Conservation (phyloP, 2,888 invertebrate species). For the Synergus itoensis region DNA sequence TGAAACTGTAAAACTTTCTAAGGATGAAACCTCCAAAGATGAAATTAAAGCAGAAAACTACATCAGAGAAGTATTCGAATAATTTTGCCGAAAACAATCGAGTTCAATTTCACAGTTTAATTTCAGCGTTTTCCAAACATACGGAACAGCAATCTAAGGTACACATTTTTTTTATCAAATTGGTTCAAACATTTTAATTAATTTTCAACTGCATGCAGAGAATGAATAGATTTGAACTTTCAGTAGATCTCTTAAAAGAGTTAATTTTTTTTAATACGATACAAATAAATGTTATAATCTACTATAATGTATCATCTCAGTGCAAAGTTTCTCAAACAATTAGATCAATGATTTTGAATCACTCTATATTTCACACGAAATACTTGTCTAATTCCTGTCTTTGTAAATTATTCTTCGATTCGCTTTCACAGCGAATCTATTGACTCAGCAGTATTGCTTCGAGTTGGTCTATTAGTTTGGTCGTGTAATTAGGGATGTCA, state of each 20-base stretch:
- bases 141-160: not conserved
- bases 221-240: not conserved
- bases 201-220: not conserved
- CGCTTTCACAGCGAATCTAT: slow-evolving; percentile 44
- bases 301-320: slow-evolving; percentile 7
- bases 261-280: too few relatives aligned
- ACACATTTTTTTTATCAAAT: not conserved
- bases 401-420: slow-evolving; percentile 37
- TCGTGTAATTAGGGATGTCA: slow-evolving; percentile 56
- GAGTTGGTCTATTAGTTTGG: slow-evolving; percentile 60
- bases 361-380: slow-evolving; percentile 22
- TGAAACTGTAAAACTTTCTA: slow-evolving; percentile 1
- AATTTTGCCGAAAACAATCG: not conserved
- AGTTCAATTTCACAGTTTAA: not conserved
- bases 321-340: slow-evolving; percentile 13
- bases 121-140: not conserved
- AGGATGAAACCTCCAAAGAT: not conserved
- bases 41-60: not conserved
- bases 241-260: not conserved
- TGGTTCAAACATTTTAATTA: not conserved
- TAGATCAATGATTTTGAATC: not conserved
- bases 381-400: slow-evolving; percentile 31
- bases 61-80: not conserved
- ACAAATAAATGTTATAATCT: not conserved
- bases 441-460: slow-evolving; percentile 57